Base-by-base conservation (phyloP, 2,113 vertebrate genomes). In the Notarius quadriscutis region DNA sequence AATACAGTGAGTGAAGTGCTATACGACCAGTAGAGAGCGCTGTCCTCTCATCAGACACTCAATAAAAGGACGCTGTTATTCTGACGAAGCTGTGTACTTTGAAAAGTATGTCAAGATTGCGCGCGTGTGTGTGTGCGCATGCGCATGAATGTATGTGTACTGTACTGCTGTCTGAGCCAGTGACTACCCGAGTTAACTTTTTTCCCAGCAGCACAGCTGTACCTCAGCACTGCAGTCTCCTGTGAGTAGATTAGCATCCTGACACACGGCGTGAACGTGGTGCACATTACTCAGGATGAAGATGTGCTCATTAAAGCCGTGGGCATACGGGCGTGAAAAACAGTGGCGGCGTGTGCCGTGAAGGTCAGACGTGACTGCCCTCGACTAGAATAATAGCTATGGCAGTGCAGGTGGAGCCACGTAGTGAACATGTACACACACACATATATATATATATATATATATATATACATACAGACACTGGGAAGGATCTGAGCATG, bases 21-120 rank as follows among this genome's bases (percentile, higher is more conserved):
- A 48, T 69, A 75, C 57, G 84, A 57, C 93, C 94, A 94, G 92
- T 88, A 94, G 93, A 89, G 94, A 92, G 92, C 91, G 92, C 93
- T 94, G 90, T 95, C 92, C 88, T 89, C 93, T 92, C 91, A 93
- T 88, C 86, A 88, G 88, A 88, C 27, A 62, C 78, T 63, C 63
- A 22, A 71, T 27, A 2, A 11, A 1, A 11, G 58, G 53, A 15
- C 12, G 7, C 65, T 62, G 27, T 10, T 53, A 27, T 72, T 72
- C 41, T n/a, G 78, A 72, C 17, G 71, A 30, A 65, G 67, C 50
- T 9, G 55, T 85, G 83, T 34, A 65, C 71, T 85, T 75, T 41
- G 20, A 50, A 74, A 84, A 89, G 84, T 87, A 58, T 90, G 78
- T 88, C 85, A 88, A 63, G 86, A 83, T 30, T 79, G 84, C 80